Percentiles rank a stretch among this genome's conserved stretches.
phyloP scores from a whole-genome alignment of 2,888 invertebrate genomes.

The Sisyra nigra region DNA sequence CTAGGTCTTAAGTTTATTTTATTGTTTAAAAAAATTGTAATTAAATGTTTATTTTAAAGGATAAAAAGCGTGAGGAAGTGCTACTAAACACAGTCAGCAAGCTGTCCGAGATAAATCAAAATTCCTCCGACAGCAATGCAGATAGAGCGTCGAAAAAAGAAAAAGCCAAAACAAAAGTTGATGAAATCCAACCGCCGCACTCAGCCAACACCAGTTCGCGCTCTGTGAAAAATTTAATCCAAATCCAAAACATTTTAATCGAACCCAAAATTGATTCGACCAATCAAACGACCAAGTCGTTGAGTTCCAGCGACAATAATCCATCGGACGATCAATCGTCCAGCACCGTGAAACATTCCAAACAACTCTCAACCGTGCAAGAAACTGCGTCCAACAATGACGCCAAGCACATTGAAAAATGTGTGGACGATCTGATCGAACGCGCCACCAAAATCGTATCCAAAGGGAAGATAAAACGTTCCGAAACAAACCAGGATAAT shows the following conservation, averaged over 20 bases:
- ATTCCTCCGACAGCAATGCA: background rate
- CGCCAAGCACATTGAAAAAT: background rate
- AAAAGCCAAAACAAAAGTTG: background rate
- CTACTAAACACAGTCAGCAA: background rate
- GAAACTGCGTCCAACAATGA: background rate
- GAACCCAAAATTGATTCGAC: constrained; percentile 2
- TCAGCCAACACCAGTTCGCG: background rate
- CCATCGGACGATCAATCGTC: background rate
- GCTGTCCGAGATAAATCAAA: background rate
- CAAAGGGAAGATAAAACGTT: background rate
- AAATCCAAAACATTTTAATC: constrained; percentile 6
- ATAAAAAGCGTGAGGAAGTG: no score
- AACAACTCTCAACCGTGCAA: background rate
- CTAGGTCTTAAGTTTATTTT: no score
- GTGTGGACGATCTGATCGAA: constrained; percentile 1
- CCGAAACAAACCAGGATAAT: background rate
- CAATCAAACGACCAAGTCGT: background rate
- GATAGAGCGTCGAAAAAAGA: constrained; percentile 2
- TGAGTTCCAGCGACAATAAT: background rate
- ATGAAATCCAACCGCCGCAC: background rate
- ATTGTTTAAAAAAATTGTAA: no score
- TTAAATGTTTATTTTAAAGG: no score
- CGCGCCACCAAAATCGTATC: background rate
- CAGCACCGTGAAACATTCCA: background rate
- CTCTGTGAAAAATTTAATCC: constrained; percentile 5